phyloP scores from a whole-genome alignment of 2,888 invertebrate genomes.

The Noctua comes region DNA sequence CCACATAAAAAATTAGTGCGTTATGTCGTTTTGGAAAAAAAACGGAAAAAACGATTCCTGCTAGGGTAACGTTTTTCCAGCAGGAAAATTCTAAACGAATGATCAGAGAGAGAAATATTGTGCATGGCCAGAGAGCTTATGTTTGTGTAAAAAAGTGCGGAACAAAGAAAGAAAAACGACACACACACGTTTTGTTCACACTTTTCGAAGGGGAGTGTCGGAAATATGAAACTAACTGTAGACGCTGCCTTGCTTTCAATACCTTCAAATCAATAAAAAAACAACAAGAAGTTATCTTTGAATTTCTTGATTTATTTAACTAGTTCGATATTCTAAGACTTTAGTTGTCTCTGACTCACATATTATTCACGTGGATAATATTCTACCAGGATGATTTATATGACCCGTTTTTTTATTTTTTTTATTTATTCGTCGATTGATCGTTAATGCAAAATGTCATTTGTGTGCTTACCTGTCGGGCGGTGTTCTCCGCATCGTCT shows the following conservation, averaged over 20 bases:
- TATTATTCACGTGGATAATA: background rate
- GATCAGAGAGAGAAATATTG: too few relatives aligned
- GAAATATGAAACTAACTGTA: background rate
- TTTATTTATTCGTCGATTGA: background rate
- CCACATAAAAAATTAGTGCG: too few relatives aligned
- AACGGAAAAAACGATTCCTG: too few relatives aligned
- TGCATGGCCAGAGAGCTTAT: too few relatives aligned
- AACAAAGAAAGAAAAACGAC: too few relatives aligned
- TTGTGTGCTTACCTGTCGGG: conserved; percentile 75
- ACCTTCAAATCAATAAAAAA: background rate
- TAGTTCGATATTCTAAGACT: background rate
- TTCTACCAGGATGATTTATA: background rate
- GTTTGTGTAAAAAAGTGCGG: too few relatives aligned
- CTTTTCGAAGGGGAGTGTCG: too few relatives aligned
- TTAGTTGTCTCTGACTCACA: background rate
- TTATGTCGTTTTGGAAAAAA: too few relatives aligned
- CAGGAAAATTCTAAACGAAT: too few relatives aligned
- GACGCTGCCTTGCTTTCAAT: background rate
- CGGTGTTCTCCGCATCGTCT: conserved; percentile 80
- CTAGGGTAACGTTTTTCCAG: too few relatives aligned
- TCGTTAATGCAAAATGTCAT: background rate
- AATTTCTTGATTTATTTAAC: background rate
- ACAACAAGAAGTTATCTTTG: background rate
- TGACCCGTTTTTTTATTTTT: background rate
- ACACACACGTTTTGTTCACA: too few relatives aligned